These are phyloP conservation scores for Colius striatus DNA, from an alignment of 2,113 vertebrate species.

Conservation along the genomic window DNA sequence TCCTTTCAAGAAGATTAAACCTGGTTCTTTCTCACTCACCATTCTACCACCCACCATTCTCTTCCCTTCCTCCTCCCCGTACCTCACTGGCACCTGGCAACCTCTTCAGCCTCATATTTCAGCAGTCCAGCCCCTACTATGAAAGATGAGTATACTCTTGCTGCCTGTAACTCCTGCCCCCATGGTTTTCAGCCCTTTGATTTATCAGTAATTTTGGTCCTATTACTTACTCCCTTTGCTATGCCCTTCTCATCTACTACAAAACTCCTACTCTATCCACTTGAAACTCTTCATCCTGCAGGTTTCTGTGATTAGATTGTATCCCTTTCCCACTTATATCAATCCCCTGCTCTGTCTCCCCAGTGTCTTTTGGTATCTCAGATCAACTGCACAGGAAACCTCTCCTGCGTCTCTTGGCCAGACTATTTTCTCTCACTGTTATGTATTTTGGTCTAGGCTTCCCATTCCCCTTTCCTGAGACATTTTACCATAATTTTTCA, in stretches of 20 bases:
- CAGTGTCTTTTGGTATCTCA: background rate
- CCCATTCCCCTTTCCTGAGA: background rate
- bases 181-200: background rate
- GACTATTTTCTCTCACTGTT: background rate
- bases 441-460: background rate
- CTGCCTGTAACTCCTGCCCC: background rate
- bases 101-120: background rate
- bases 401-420: background rate
- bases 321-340: background rate
- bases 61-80: background rate
- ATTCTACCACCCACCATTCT: background rate
- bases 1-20: slow-evolving; percentile 25
- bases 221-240: background rate
- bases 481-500: background rate
- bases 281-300: background rate
- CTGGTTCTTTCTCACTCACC: background rate
- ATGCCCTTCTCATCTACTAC: background rate
- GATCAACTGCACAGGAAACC: background rate
- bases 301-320: background rate
- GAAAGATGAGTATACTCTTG: background rate
- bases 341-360: background rate
- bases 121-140: background rate
- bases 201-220: background rate
- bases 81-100: background rate
- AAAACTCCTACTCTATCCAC: background rate